Conservation (phyloP, 2,888 invertebrate species). For the Anarsia innoxiella region DNA sequence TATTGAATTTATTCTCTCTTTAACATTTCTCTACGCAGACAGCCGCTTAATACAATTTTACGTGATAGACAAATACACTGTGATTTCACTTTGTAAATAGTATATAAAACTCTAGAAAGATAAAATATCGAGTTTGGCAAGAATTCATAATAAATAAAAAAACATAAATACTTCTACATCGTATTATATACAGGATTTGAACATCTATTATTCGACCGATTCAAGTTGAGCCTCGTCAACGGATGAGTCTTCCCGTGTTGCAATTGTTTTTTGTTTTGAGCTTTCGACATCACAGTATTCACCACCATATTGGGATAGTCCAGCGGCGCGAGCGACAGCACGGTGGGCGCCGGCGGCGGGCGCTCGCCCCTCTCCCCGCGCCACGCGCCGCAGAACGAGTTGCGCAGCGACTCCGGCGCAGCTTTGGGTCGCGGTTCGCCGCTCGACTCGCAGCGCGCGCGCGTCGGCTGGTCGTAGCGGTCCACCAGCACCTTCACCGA, state of each 20-base stretch:
- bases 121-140: conserved; percentile 75
- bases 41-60: conserved; percentile 67
- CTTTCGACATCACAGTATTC: conserved; percentile 81
- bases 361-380: conserved; percentile 40
- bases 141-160: conserved; percentile 73
- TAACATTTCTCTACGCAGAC: conserved; percentile 67
- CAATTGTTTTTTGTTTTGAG: conserved; percentile 85
- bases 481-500: conserved; percentile 85
- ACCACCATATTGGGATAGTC: conserved; percentile 74
- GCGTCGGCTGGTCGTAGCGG: conserved; percentile 77
- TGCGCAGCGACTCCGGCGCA: conserved; percentile 30
- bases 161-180: conserved; percentile 82
- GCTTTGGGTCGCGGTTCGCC: conserved; percentile 53
- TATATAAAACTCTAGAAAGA: conserved; percentile 73
- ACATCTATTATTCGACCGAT: conserved; percentile 80
- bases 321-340: conserved; percentile 45
- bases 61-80: conserved; percentile 69
- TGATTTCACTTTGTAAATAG: conserved; percentile 71
- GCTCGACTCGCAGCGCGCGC: conserved; percentile 37
- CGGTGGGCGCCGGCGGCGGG: conserved; percentile 55
- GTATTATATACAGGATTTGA: conserved; percentile 92
- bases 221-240: conserved; percentile 87
- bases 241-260: conserved; percentile 96
- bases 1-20: conserved; percentile 67
- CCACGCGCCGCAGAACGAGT: conserved; percentile 36